Evolutionary conservation across 2,113 vertebrate species (phyloP).

Genomic region (Pipa parva): DNA sequence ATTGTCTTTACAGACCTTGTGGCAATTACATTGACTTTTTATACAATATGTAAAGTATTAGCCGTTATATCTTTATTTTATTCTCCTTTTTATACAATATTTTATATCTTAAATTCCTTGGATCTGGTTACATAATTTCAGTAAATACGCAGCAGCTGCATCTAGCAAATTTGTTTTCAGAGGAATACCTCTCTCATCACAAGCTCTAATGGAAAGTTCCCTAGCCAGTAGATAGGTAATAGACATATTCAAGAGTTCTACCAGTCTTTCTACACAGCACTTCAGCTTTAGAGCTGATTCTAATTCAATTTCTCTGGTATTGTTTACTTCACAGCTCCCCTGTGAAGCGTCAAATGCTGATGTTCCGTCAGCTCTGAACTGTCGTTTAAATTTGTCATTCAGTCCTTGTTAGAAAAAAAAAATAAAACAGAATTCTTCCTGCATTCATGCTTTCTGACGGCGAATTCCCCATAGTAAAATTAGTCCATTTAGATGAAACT

Average conservation of each 20-base stretch:
- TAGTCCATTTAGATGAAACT: slow-evolving; percentile 91
- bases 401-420: slow-evolving; percentile 77
- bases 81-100: no score
- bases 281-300: slow-evolving; percentile 66
- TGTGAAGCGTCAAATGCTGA: slow-evolving; percentile 82
- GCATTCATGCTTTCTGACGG: slow-evolving; percentile 69
- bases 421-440: slow-evolving; percentile 68
- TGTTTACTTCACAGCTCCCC: slow-evolving; percentile 83
- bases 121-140: no score
- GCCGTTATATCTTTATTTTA: no score
- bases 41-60: no score
- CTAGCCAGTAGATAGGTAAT: slow-evolving; percentile 1
- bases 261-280: neutral
- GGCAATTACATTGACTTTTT: no score
- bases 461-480: slow-evolving; percentile 91
- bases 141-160: no score
- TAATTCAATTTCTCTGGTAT: slow-evolving; percentile 83
- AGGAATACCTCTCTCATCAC: neutral
- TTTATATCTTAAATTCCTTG: no score
- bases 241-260: slow-evolving; percentile 16
- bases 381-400: slow-evolving; percentile 89
- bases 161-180: neutral
- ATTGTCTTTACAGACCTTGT: no score
- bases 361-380: slow-evolving; percentile 79
- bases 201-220: neutral